Percentiles rank a stretch among this genome's conserved stretches.
Evolutionary conservation across 2,888 invertebrate genomes (phyloP).

Genomic region (Cremastobaeus sp.): DNA sequence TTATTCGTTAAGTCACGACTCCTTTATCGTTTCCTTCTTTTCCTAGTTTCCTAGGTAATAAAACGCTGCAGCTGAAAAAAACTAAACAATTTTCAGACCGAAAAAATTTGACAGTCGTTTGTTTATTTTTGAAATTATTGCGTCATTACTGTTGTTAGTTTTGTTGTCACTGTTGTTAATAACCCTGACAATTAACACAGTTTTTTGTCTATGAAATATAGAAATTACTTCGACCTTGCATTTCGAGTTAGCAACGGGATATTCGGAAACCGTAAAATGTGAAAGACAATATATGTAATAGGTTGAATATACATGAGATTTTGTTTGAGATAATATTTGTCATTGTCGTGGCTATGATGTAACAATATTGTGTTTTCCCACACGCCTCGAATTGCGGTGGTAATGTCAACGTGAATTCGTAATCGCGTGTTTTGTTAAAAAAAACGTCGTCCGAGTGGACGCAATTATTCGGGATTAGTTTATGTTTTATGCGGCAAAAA

Average conservation of each 20-base stretch:
- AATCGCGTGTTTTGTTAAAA: background rate
- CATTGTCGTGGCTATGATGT: conserved; percentile 27
- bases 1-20: no score
- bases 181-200: no score
- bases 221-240: background rate
- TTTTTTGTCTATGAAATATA: conserved; percentile 3
- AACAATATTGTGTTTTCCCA: conserved; percentile 27
- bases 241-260: background rate
- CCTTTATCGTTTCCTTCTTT: no score
- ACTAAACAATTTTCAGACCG: no score
- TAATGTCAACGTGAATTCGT: conserved; percentile 30
- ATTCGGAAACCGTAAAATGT: conserved; percentile 1
- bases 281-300: conserved; percentile 16
- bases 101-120: no score
- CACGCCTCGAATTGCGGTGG: conserved; percentile 7
- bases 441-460: background rate
- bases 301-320: conserved; percentile 35
- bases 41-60: no score
- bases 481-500: no score
- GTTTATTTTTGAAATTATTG: no score
- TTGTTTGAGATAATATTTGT: conserved; percentile 9
- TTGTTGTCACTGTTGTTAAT: no score
- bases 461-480: background rate
- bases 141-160: no score
- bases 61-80: no score